A percentile compares a stretch with the other conserved stretches of the same genome.
These are phyloP conservation scores for Scaptomyza graminum DNA, from an alignment of 1,140 invertebrate genomes.

Conservation along the genomic window DNA sequence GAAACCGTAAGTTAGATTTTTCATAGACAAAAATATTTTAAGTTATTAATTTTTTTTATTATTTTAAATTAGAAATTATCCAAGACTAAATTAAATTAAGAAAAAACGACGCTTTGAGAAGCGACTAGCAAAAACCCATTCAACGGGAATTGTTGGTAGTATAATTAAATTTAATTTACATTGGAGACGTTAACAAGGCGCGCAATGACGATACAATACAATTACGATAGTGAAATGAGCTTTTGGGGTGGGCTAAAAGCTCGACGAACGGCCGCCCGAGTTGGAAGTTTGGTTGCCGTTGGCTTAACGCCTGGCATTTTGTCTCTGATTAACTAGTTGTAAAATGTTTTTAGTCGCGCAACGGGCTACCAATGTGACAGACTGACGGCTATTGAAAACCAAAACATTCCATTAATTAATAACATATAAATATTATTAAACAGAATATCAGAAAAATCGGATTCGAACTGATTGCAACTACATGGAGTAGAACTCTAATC, in stretches of 20 bases:
- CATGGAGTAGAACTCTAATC: background rate
- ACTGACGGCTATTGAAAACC: background rate
- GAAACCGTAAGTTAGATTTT: too few species aligned
- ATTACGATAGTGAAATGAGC: conserved; percentile 5
- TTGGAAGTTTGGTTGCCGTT: conserved; percentile 13
- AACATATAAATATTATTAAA: background rate
- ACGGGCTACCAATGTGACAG: conserved; percentile 16
- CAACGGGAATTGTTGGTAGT: too few species aligned
- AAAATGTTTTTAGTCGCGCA: conserved; percentile 30
- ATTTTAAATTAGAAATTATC: too few species aligned
- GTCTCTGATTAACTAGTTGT: conserved; percentile 40
- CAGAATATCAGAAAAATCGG: too few species aligned
- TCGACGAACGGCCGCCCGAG: conserved; percentile 3
- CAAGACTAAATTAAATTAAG: too few species aligned
- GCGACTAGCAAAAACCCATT: too few species aligned
- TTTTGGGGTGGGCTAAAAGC: conserved; percentile 13
- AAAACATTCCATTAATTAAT: background rate
- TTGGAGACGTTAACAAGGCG: conserved; percentile 11
- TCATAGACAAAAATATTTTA: too few species aligned
- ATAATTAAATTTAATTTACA: background rate
- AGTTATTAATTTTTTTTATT: too few species aligned
- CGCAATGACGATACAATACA: too few species aligned
- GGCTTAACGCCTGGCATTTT: conserved; percentile 42
- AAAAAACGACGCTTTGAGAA: too few species aligned
- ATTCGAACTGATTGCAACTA: background rate